Evolutionary conservation across 1,140 invertebrate species (phyloP).

Genomic region (Physella acuta): DNA sequence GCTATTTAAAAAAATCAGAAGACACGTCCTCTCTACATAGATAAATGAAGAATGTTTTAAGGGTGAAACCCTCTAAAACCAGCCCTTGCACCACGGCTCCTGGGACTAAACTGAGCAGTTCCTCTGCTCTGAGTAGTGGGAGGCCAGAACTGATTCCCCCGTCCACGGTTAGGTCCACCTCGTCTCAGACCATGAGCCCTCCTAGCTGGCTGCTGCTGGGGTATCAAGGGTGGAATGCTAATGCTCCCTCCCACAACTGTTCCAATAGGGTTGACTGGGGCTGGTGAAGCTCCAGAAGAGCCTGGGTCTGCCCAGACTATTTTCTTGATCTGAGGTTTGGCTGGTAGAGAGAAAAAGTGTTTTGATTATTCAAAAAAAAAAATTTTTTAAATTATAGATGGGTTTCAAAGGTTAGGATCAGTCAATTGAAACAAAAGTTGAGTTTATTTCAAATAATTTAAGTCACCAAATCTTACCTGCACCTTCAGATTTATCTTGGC

Average conservation of each 20-base stretch:
- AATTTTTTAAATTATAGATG: no score
- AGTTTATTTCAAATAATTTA: no score
- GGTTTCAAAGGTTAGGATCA: no score
- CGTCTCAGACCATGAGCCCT: conserved; percentile 17
- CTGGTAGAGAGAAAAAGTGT: neutral
- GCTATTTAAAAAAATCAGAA: no score
- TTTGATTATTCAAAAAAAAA: neutral
- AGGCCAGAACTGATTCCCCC: conserved; percentile 17
- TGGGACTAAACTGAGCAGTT: neutral
- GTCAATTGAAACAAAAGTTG: no score
- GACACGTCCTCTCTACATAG: no score
- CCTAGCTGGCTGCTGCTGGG: conserved; percentile 2
- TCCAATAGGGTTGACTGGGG: neutral
- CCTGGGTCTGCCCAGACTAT: conserved; percentile 22
- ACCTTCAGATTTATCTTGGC: conserved; percentile 9
- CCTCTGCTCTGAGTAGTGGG: neutral
- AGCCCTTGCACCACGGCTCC: conserved; percentile 7
- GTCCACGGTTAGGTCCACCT: conserved; percentile 13
- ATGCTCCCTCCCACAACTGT: conserved; percentile 5
- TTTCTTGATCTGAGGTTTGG: conserved; percentile 26
- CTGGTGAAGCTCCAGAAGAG: neutral
- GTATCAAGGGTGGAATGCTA: neutral
- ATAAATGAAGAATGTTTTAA: no score
- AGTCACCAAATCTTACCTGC: conserved; percentile 20
- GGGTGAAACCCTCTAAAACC: no score